Base-by-base conservation (phyloP, 2,797 vertebrate species). In the Mus spretus region DNA sequence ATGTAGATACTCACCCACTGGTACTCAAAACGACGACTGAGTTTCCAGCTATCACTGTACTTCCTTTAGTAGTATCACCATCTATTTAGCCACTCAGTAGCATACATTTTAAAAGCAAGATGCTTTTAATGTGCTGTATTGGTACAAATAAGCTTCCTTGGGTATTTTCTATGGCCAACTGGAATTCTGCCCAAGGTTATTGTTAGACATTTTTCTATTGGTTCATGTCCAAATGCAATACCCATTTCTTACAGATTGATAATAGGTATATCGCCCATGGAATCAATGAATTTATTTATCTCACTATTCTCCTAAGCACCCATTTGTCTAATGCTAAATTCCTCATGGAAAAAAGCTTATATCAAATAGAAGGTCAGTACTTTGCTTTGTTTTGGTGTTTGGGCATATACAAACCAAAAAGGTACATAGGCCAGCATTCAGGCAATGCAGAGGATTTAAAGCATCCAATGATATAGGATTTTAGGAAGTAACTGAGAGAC, bases 121-220 rank as follows among this genome's bases (percentile, higher is more conserved):
- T 0, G 0, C 37, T 75, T 67, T 89, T 78, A 75, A 78, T 55
- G 84, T 92, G 70, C 70, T 91, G 31, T 83, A 85, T 84, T 95
- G 89, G 70, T 92, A 86, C 72, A 95, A 96, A 97, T 14, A 83
- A 80, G 91, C 89, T 97, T 97, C 85, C 93, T 81, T 93, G 82
- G 94, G 57, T 83, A 94, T 97, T 97, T 95, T 91, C 82, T 95
- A 67, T 97, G 94, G 63, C 92, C 77, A 84, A 14, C 79, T 95
- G 95, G 94, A 97, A 95, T 93, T 95, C 50, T 96, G 93, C 89
- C 95, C 94, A 89, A 94, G 75, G 81, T 97, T 97, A 97, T 97
- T 96, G 96, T 97, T 96, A 97, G 94, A 94, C 55, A 87, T 91
- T 53, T 97, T 96, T 75, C 79, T 89, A 82, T 92, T 89, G 93